Base-by-base conservation (phyloP, 2,113 vertebrate genomes). In the Poecilia latipinna region DNA sequence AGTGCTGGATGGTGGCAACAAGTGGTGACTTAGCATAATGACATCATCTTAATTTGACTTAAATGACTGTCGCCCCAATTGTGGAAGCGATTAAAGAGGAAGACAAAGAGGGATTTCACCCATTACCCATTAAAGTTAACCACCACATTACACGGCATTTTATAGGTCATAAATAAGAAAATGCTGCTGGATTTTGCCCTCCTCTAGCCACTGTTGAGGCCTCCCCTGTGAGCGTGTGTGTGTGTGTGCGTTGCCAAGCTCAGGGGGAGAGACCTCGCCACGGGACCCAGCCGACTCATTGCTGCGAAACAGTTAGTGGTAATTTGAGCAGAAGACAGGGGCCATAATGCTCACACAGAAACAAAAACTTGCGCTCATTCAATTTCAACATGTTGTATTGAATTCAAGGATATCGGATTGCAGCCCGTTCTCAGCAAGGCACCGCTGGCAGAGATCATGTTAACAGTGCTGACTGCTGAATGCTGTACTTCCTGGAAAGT, bases 111-210 rank as follows among this genome's bases (percentile, higher is more conserved):
- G 82, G 88, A 91, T 90, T 92, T 92, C 90, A 90, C 91, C 86
- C 90, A 90, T 91, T 87, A 92, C 83, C 89, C 85, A 90, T 93
- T 93, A 93, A 92, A 93, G 88, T 88, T 88, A 91, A 91, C 93
- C 87, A 90, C 82, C 84, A 91, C 93, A 94, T 93, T 92, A 91
- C 89, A 90, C 85, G 72, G 79, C 82, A 90, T 89, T 93, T 94
- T 92, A 94, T 90, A 89, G 91, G 83, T 84, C 85, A 90, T 88
- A 90, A 93, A 93, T 92, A 89, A 89, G 84, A 90, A 91, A 91
- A 90, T 85, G 86, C 89, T 91, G 84, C 87, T 82, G 82, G 75
- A 89, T 82, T 82, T 84, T 89, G 88, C 85, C 82, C 82, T 89
- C 87, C 68, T 86, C 74, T 33, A 80, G 88, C 87, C 89, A 83